Conservation (phyloP, 2,888 invertebrate species). For the Brachycybe producta region DNA sequence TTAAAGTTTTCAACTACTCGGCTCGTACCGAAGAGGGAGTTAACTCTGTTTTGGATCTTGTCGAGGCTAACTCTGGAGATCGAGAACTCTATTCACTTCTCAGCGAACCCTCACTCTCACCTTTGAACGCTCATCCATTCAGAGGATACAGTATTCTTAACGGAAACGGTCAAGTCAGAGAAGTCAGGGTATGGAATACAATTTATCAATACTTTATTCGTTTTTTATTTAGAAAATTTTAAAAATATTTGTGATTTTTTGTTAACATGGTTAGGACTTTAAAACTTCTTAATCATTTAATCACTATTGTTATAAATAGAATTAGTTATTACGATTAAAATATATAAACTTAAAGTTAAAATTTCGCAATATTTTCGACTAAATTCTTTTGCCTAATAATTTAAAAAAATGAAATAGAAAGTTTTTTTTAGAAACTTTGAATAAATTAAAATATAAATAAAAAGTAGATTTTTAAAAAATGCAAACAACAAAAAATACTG, state of each 20-base stretch:
- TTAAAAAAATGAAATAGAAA: too few relatives aligned
- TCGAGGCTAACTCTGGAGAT: constrained; percentile 44
- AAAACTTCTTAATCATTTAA: too few relatives aligned
- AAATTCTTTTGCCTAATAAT: too few relatives aligned
- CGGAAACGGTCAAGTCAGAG: constrained; percentile 32
- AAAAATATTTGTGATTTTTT: not conserved
- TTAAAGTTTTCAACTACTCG: constrained; percentile 60
- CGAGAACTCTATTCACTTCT: constrained; percentile 63
- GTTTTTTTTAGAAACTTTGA: too few relatives aligned
- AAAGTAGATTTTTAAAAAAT: too few relatives aligned
- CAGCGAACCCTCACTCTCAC: constrained; percentile 54
- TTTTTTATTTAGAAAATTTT: not conserved
- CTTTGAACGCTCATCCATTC: constrained; percentile 60
- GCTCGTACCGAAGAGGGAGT: constrained; percentile 76
- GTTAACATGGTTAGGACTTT: too few relatives aligned
- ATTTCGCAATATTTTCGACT: too few relatives aligned
- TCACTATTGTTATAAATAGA: too few relatives aligned
- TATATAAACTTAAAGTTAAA: too few relatives aligned
- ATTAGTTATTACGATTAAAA: too few relatives aligned
- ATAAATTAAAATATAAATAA: too few relatives aligned
- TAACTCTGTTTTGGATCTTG: constrained; percentile 44
- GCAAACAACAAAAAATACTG: too few relatives aligned
- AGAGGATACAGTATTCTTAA: constrained; percentile 69
- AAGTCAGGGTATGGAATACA: constrained; percentile 19
- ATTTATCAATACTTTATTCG: not conserved